These are phyloP conservation scores for Toxotes jaculatrix DNA, from an alignment of 2,113 vertebrate genomes.

Conservation along the genomic window DNA sequence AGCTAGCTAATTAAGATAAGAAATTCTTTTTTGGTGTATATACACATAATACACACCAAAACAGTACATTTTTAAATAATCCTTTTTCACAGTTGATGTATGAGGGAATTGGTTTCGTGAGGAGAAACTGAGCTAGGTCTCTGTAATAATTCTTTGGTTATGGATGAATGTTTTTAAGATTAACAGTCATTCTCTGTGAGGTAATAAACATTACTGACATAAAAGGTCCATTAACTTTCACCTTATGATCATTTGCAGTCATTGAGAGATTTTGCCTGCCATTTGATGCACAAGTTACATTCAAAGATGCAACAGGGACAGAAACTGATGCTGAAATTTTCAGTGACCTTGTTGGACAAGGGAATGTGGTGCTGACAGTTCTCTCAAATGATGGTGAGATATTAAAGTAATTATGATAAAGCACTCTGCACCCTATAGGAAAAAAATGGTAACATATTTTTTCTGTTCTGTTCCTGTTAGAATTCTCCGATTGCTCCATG, in stretches of 20 bases:
- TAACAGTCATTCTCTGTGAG: no score
- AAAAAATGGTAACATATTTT: neutral
- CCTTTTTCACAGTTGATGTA: no score
- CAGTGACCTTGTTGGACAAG: slow-evolving; percentile 44
- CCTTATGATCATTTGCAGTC: slow-evolving; percentile 20
- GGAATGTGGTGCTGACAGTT: slow-evolving; percentile 47
- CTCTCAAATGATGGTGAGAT: slow-evolving; percentile 34
- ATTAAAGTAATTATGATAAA: slow-evolving; percentile 7
- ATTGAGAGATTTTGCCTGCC: slow-evolving; percentile 50
- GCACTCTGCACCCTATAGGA: slow-evolving; percentile 9
- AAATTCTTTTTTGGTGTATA: no score
- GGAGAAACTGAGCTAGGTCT: no score
- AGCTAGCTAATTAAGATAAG: no score
- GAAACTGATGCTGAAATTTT: slow-evolving; percentile 52
- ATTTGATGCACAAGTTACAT: slow-evolving; percentile 39
- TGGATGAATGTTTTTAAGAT: no score
- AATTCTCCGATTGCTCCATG: slow-evolving; percentile 9
- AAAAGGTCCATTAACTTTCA: no score
- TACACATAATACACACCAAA: no score
- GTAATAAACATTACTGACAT: no score
- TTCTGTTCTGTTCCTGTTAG: neutral
- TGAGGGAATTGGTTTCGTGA: no score
- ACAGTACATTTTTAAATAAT: no score
- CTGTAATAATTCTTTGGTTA: no score
- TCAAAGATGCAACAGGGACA: slow-evolving; percentile 52